Base-by-base conservation (phyloP, 2,888 invertebrate genomes). In the Ornithoptera alexandrae region DNA sequence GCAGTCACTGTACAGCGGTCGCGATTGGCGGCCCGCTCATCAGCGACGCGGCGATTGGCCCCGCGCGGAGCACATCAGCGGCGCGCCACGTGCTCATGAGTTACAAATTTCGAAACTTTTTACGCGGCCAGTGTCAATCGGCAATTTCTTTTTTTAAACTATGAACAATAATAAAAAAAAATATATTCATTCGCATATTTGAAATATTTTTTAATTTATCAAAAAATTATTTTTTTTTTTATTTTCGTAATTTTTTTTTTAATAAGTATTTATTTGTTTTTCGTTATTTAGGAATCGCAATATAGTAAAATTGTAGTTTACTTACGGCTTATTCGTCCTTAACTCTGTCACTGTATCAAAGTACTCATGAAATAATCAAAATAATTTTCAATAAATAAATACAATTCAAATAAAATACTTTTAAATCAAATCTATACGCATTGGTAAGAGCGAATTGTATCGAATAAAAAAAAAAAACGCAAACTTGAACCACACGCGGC, bases 51-150 rank as follows among this genome's bases (percentile, higher is more conserved):
- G 71, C 73, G 70, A 76, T 78, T 78, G 77, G 78, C 74, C 69
- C 63, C 77, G 75, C 77, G 72, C 74, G 83, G 84, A 77, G 81
- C 90, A 89, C 85, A 91, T 91, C 81, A 92, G 92, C 90, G 92
- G 90, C 85, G 77, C 73, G 76, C 85, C 91, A 91, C 90, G 90
- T 92, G 92, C 92, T 92, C 78, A 92, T 92, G 88, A 92, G 92
- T 91, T 92, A 87, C 87, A 77, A 72, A 70, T 15, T 80, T 80
- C 75, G 75, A 82, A 90, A 90, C 88, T 90, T 90, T 89, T 85
- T 79, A 76, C 84, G 83, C 72, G 71, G 42, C 57, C 57, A 36
- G 59, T 63, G 53, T 39, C 24, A 39, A 0, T 4, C 18, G 46
- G 15, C 12, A 12, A 12, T 30, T 64, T n/a, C n/a, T 24, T 10